Percentiles rank a stretch among this genome's conserved stretches.
phyloP scores from a whole-genome alignment of 2,113 vertebrate species.

The Paratilapia polleni region DNA sequence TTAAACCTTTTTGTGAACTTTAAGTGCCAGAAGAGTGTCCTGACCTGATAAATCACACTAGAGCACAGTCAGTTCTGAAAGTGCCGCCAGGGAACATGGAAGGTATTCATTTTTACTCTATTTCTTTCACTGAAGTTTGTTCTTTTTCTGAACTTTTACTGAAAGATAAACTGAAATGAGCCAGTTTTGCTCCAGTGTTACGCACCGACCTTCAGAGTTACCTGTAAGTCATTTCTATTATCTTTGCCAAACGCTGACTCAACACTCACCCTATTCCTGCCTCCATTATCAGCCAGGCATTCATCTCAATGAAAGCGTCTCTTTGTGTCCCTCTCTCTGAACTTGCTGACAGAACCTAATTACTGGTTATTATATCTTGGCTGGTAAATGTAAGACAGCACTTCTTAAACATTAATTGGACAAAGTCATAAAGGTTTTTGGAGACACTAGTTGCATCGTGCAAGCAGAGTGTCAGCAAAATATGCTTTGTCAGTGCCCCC shows the following conservation, averaged over 20 bases:
- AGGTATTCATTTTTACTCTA: background rate
- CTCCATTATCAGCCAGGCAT: constrained; percentile 12
- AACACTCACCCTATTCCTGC: background rate
- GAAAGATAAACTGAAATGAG: background rate
- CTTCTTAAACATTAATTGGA: background rate
- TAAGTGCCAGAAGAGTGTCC: constrained; percentile 11
- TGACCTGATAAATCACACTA: constrained; percentile 24
- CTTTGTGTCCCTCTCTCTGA: background rate
- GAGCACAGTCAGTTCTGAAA: background rate
- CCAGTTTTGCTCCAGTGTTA: background rate
- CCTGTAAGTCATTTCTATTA: constrained; percentile 45
- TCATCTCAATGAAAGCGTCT: constrained; percentile 42
- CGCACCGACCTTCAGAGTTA: constrained; percentile 22
- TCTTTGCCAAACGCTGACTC: constrained; percentile 44
- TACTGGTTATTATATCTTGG: background rate
- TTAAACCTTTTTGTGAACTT: constrained; percentile 24
- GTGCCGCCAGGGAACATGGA: background rate
- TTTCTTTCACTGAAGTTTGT: background rate
- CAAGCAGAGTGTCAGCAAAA: background rate
- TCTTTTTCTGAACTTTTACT: background rate
- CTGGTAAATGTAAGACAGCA: background rate
- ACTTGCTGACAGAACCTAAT: constrained; percentile 41
- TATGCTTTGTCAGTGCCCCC: background rate
- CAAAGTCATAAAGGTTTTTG: background rate
- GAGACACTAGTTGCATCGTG: background rate